Base-by-base conservation (phyloP, 2,888 invertebrate genomes). In the Athalia rosae region DNA sequence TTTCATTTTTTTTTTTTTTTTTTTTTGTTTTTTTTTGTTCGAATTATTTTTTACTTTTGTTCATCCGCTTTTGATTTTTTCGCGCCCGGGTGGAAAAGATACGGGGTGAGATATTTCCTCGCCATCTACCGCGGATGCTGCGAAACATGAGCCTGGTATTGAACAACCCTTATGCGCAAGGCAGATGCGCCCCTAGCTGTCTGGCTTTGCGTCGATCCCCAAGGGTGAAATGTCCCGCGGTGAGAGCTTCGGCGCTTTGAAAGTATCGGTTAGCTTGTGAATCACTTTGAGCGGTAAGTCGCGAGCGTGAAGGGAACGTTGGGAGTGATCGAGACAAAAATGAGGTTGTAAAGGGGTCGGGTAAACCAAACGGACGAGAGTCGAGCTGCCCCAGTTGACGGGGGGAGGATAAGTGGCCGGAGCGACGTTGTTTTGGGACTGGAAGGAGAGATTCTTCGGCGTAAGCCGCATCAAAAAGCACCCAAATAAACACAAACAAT, bases 121-220 rank as follows among this genome's bases (percentile, higher is more conserved):
- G 89, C 89, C 89, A 89, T 88, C 89, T 89, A 85, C 85, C 87
- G 1, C 28, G 89, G 89, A 88, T 87, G 89, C 88, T 89, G 88
- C 80, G 85, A 82, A 81, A 73, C 81, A 81, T 80, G 77, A 84
- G 84, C 86, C 87, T 84, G 28, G 88, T 89, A 90, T 89, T 88
- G 89, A 89, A 89, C 89, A 88, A 88, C 84, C 86, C 85, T 84
- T 87, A 87, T 90, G 89, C 89, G 89, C 89, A 87, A 84, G 84
- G 83, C 84, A 85, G 87, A 85, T 89, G 89, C 89, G 89, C 89
- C 74, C 74, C 28, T n/a, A 48, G 74, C 61, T 62, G 62, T 74
- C 74, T 74, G 48, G 74, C 74, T 13, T 74, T 62, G 62, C 74
- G 62, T 59, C 74, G 74, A 61, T 74, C 45, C 61, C 53, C 45